Conservation (phyloP, 2,888 invertebrate genomes). For the Glaucopsyche alexis region DNA sequence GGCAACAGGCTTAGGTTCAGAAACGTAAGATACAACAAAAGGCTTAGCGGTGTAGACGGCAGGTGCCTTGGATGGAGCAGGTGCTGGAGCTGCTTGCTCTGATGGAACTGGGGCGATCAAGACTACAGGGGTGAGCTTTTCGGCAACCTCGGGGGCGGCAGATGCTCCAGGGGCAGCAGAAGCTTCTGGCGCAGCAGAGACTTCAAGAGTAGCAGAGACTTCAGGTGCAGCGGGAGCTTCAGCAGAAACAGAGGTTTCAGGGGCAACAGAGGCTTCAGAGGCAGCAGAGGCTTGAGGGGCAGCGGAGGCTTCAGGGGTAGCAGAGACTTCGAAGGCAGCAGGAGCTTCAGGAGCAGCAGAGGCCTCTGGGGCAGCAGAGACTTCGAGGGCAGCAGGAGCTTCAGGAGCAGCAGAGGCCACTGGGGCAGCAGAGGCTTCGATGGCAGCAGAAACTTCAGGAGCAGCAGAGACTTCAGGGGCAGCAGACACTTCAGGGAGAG, state of each 20-base stretch:
- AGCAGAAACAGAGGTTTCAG: not conserved
- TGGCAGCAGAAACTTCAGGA: not conserved
- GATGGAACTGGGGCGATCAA: not conserved
- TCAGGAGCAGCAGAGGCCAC: not conserved
- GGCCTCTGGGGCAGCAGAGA: not conserved
- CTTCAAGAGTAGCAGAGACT: not conserved
- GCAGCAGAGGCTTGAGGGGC: not conserved
- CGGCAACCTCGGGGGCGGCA: not conserved
- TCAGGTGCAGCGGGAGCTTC: not conserved
- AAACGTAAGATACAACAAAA: slow-evolving; percentile 28
- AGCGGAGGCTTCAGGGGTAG: not conserved
- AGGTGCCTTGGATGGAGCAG: slow-evolving; percentile 14
- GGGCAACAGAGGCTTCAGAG: not conserved
- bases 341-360: not conserved
- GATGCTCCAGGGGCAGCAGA: not conserved
- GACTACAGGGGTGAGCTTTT: not conserved
- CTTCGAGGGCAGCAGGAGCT: not conserved
- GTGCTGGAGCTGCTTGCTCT: not conserved
- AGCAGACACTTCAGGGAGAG: not conserved
- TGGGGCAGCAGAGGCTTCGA: not conserved
- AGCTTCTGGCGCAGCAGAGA: not conserved
- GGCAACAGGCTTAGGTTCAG: slow-evolving; percentile 18
- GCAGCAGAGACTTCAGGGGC: not conserved
- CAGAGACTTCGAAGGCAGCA: not conserved
- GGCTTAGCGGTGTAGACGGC: slow-evolving; percentile 32